Base-by-base conservation (phyloP, 2,888 invertebrate genomes). In the Diplazon laetatorius region DNA sequence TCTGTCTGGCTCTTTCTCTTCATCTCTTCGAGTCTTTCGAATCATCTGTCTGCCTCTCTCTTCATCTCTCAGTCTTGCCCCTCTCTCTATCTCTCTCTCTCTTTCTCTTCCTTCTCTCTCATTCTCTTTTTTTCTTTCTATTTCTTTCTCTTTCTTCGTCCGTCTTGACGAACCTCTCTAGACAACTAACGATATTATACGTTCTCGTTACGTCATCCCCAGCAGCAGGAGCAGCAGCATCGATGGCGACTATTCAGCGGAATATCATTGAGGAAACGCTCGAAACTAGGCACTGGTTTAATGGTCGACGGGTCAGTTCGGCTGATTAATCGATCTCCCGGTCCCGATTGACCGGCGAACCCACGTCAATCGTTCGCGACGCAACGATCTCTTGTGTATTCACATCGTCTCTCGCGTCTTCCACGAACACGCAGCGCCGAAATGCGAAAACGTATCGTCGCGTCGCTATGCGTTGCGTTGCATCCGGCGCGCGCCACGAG, bases 301-400 rank as follows among this genome's bases (percentile, higher is more conserved):
- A 81, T 60, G 69, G 70, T 68, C 66, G 71, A 55, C 52, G 62
- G 73, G 75, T 76, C 80, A 70, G 65, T 42, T 73, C 68, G 63
- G 75, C 73, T 80, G 81, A 81, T 80, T 80, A 73, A 80, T 81
- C 77, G 77, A 80, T 75, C 62, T 69, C 37, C 59, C 60, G 65
- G 30, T 30, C 59, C 71, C 60, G 59, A 78, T 81, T 70, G 65
- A 69, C 57, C 60, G 42, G 14, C 48, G 55, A 68, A 74, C 55
- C 72, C 65, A 57, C 62, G 57, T 73, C 76, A 63, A 46, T 76
- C 55, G 20, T 63, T 30, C 42, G 59, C 22, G 6, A 66, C n/a
- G 75, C 68, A 55, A 35, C 30, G 35, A 16, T 25, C 46, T n/a
- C n/a, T n/a, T n/a, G n/a, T n/a, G 39, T 30, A 44, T 66, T 66